Evolutionary conservation across 2,888 invertebrate species (phyloP).

Genomic region (Plebejus melissa): DNA sequence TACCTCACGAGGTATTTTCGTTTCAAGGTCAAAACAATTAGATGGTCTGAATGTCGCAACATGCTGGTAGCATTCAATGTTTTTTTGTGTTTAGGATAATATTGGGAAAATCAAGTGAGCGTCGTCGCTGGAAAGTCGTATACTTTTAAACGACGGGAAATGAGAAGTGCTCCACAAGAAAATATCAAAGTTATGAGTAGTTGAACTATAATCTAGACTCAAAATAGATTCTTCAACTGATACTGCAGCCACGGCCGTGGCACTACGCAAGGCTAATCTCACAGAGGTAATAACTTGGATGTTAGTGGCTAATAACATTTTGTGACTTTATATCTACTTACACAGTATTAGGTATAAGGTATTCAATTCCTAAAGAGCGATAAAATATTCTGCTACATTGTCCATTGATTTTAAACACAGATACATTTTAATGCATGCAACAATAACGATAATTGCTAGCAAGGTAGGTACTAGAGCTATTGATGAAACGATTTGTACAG

Average conservation of each 20-base stretch:
- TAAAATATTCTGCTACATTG: background rate
- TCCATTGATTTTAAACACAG: background rate
- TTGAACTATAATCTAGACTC: no score
- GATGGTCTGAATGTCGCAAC: background rate
- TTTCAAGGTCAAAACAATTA: background rate
- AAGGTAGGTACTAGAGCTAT: background rate
- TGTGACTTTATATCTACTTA: background rate
- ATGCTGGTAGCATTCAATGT: background rate
- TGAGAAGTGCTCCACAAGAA: background rate
- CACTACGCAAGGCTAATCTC: no score
- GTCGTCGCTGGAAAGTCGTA: background rate
- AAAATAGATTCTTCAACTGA: no score
- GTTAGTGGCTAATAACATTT: background rate
- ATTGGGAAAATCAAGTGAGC: background rate
- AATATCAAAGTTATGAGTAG: no score
- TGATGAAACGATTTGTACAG: constrained; percentile 9
- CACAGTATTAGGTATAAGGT: background rate
- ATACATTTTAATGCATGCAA: background rate
- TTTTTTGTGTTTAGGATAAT: background rate
- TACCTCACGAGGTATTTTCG: background rate
- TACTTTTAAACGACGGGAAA: background rate
- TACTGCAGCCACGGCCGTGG: no score
- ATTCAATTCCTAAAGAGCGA: background rate
- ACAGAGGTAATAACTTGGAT: background rate
- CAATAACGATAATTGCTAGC: constrained; percentile 2